phyloP scores from a whole-genome alignment of 2,888 invertebrate genomes.

The Agrochola macilenta region DNA sequence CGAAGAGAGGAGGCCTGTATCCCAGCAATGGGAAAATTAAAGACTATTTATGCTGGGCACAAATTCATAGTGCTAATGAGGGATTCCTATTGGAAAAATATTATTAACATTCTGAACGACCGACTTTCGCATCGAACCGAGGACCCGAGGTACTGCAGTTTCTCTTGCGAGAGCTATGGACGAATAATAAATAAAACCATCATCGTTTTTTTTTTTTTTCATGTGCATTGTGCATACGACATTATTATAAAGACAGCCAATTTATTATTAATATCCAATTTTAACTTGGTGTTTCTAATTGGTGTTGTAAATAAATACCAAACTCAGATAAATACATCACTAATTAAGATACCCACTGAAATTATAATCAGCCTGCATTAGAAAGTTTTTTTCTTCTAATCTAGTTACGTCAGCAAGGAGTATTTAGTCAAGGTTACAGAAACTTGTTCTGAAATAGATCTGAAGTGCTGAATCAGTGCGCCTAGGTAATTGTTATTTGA shows the following conservation, averaged over 20 bases:
- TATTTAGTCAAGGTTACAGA: constrained; percentile 44
- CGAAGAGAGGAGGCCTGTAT: no score
- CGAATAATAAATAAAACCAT: background rate
- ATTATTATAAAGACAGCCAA: background rate
- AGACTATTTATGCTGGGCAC: no score
- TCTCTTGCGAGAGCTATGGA: background rate
- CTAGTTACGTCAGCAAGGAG: constrained; percentile 39
- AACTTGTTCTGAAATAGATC: constrained; percentile 46
- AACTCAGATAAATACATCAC: background rate
- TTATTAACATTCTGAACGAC: background rate
- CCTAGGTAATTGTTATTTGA: constrained; percentile 2
- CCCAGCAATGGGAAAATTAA: no score
- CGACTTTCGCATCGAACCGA: background rate
- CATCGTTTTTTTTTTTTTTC: background rate
- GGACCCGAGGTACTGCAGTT: no score
- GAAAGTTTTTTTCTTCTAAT: constrained; percentile 32
- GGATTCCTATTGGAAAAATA: background rate
- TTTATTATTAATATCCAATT: background rate
- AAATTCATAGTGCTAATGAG: no score
- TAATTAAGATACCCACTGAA: background rate
- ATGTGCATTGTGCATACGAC: background rate
- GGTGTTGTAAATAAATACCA: background rate
- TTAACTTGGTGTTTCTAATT: background rate
- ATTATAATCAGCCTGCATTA: background rate
- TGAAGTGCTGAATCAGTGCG: constrained; percentile 25